Base-by-base conservation (phyloP, 2,888 invertebrate genomes). In the Microplitis deprimator region DNA sequence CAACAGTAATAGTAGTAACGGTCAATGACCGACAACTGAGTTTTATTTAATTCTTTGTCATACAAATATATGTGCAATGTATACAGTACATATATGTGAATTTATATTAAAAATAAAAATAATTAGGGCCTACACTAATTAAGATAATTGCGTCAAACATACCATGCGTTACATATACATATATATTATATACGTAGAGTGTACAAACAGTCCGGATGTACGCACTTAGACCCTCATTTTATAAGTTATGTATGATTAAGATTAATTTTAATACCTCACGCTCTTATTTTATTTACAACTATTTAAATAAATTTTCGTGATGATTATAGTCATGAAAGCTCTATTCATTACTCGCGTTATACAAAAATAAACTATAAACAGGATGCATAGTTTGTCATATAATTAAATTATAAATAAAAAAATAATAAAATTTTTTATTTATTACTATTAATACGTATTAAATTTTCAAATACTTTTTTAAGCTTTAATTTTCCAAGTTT, bases 91-190 rank as follows among this genome's bases (percentile, higher is more conserved):
- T 50, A 38, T 17, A 40, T 8, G 17, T 17, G 16, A 61, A 2
- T 39, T 38, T 29, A 50, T 39, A 60, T 64, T 50, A 39, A 68
- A 60, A 72, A 72, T 29, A 29, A 82, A 82, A 82, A 82, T 83
- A 84, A 85, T 87, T 86, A 86, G 83, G 82, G 84, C 82, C 83
- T 82, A 84, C 84, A 84, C 85, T 85, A 86, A 87, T 86, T 86
- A 85, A 85, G 83, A 83, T 85, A 85, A 87, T 87, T 86, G 84
- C 79, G 73, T 71, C 67, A 77, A 78, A 40, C 69, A 77, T 75
- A 76, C 67, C 79, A 78, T 80, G 75, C 79, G 77, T 64, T 81
- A 81, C 83, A 61, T 61, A 61, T 72, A 13, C n/a, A 60, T 60
- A 4, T 13, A 62, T 40, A 40, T 50, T 50, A 50, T 50, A 13